Evolutionary conservation across 2,888 invertebrate species (phyloP), one percentile per base, ranked within the genome.

Genomic region (Drosophila borealis): DNA sequence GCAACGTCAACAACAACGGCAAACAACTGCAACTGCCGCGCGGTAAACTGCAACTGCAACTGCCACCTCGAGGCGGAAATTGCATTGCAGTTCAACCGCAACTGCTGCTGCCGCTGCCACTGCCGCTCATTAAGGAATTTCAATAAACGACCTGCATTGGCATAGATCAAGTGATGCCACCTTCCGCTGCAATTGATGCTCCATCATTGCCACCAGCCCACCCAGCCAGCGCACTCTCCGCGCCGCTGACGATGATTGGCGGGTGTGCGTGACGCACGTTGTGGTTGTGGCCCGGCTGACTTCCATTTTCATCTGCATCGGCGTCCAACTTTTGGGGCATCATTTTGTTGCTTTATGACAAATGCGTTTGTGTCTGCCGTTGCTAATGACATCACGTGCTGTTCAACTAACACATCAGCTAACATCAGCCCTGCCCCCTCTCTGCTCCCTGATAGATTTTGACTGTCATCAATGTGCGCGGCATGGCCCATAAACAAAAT

Each of bases 311-410:
- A 61, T 45, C 50, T 57, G 53, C 44, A 46, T 60, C 19, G 49
- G 9, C 44, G 11, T 25, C 2, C 25, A 14, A 44, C 21, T 59
- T 75, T 75, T 75, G 62, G 45, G 57, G 25, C 64, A 64, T 64
- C 64, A 64, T 64, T 75, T 75, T 45, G 72, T 55, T 67, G 73
- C 70, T 76, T 81, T 82, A 83, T 82, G 83, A 82, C 83, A 83
- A 82, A 82, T 82, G 81, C 78, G 78, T 73, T 70, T 54, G 81
- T 54, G 81, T 62, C 76, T 67, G 75, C 57, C 53, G 36, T 49
- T 78, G 74, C 85, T 85, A 85, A 85, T 85, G 87, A 85, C 85
- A 85, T 86, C 85, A 86, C 87, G 84, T 85, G 84, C 86, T 73
- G 81, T 70, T 51, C 68, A 63, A 51, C 50, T 54, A 53, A 68